Base-by-base conservation (phyloP, 2,888 invertebrate genomes). In the Archaeoteleia sp. region DNA sequence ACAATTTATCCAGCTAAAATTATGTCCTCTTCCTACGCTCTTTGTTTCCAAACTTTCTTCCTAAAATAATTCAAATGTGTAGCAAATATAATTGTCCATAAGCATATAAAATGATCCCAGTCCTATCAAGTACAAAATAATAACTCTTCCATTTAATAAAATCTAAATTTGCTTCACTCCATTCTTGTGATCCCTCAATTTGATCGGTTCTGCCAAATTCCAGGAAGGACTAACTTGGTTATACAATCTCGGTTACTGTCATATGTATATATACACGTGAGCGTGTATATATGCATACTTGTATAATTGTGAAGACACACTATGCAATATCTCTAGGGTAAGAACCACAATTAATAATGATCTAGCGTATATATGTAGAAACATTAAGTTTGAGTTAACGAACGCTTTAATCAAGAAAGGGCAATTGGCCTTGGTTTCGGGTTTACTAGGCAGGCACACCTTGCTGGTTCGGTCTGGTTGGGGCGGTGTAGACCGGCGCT, bases 391-490 rank as follows among this genome's bases (percentile, higher is more conserved):
- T 82, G 75, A 79, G 72, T 80, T 82, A 84, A 84, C 84, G 84
- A 84, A 84, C 84, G 84, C 82, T 84, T 83, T 73, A 78, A 82
- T 82, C 81, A 81, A 82, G 79, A 82, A 81, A 82, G 78, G 82
- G 76, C 81, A 77, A 74, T 82, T 80, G 82, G 82, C 82, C 82
- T 80, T 81, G 82, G 77, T 82, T 80, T 81, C 78, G 77, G 82
- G 78, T 76, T 80, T 81, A 82, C 82, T 82, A 82, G 82, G 81
- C 83, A 82, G 83, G 82, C 85, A 85, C 85, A 85, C 85, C 85
- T 85, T 85, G 85, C 85, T 85, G 82, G 83, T 85, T 85, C 85
- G 83, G 83, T 85, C 85, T 83, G 85, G 85, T 84, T 85, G 82
- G 82, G 84, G 83, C 82, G 84, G 84, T 79, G 85, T 84, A 77